phyloP scores from a whole-genome alignment of 2,888 invertebrate species.

The Rhingia rostrata region DNA sequence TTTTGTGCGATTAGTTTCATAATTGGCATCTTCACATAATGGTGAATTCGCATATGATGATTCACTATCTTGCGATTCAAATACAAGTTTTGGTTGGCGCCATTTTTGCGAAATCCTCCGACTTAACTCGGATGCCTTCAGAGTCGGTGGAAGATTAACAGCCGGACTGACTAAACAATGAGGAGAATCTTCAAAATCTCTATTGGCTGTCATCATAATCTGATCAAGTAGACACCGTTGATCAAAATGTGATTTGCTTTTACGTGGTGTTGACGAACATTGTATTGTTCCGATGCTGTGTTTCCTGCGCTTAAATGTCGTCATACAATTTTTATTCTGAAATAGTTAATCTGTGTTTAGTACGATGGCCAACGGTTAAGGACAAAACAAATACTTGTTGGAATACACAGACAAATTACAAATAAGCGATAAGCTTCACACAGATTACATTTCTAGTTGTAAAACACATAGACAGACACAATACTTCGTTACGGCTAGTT shows the following conservation, averaged over 20 bases:
- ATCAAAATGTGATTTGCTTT: constrained; percentile 78
- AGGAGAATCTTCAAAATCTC: constrained; percentile 38
- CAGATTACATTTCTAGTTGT: too few species aligned
- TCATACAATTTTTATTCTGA: constrained; percentile 55
- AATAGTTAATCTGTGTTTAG: constrained; percentile 49
- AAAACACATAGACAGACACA: too few species aligned
- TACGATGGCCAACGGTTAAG: constrained; percentile 6
- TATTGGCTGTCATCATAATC: constrained; percentile 72
- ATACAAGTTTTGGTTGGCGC: constrained; percentile 8
- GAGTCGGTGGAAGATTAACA: constrained; percentile 46
- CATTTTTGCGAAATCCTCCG: constrained; percentile 34
- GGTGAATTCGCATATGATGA: constrained; percentile 68
- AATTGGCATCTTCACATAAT: constrained; percentile 1
- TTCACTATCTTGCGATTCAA: constrained; percentile 30
- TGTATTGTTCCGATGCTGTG: constrained; percentile 40
- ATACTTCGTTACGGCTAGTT: too few species aligned
- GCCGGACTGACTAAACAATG: constrained; percentile 40
- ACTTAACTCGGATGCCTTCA: constrained; percentile 39
- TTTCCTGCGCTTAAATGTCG: constrained; percentile 45
- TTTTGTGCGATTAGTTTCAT: constrained; percentile 17
- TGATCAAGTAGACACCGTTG: constrained; percentile 77
- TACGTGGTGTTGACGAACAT: constrained; percentile 81
- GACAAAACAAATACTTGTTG: neutral
- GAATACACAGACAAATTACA: too few species aligned
- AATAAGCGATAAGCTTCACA: too few species aligned